Conservation (phyloP, 2,113 vertebrate genomes). For the Amphilophus citrinellus region DNA sequence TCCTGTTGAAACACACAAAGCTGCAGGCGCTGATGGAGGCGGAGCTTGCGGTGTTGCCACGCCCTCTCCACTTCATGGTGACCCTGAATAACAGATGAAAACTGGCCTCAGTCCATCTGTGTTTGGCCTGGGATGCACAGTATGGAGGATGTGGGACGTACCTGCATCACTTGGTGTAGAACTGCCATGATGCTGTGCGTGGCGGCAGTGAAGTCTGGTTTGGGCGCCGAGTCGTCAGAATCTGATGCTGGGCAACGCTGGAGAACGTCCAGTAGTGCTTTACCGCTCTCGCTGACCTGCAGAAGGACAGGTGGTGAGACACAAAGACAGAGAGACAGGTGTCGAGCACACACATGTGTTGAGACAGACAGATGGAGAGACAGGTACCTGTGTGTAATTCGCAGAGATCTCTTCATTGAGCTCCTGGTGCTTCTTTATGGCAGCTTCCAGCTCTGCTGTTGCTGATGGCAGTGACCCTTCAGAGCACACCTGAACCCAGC, state of each 20-base stretch:
- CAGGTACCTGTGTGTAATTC: constrained; percentile 92
- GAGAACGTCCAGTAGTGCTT: constrained; percentile 79
- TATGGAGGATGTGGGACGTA: constrained; percentile 2
- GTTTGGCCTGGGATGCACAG: background rate
- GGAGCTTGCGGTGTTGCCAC: constrained; percentile 96
- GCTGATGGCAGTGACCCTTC: constrained; percentile 90
- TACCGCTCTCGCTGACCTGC: constrained; percentile 83
- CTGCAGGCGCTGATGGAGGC: constrained; percentile 96
- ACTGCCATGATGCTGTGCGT: constrained; percentile 93
- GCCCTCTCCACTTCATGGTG: constrained; percentile 92
- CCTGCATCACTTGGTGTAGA: constrained; percentile 89
- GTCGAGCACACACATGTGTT: background rate
- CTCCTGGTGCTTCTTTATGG: constrained; percentile 93
- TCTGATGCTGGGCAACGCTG: constrained; percentile 63
- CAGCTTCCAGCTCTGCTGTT: constrained; percentile 91
- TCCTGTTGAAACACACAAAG: constrained; percentile 99
- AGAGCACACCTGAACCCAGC: constrained; percentile 94
- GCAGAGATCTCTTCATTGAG: constrained; percentile 95
- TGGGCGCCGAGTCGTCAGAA: constrained; percentile 35
- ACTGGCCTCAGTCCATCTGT: background rate
- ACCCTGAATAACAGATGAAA: constrained; percentile 42
- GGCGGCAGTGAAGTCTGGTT: constrained; percentile 65
- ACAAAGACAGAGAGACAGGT: constrained; percentile 5
- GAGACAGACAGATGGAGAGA: background rate
- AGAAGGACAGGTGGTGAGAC: background rate